phyloP scores from a whole-genome alignment of 2,888 invertebrate species.

The Tethea ocularis region DNA sequence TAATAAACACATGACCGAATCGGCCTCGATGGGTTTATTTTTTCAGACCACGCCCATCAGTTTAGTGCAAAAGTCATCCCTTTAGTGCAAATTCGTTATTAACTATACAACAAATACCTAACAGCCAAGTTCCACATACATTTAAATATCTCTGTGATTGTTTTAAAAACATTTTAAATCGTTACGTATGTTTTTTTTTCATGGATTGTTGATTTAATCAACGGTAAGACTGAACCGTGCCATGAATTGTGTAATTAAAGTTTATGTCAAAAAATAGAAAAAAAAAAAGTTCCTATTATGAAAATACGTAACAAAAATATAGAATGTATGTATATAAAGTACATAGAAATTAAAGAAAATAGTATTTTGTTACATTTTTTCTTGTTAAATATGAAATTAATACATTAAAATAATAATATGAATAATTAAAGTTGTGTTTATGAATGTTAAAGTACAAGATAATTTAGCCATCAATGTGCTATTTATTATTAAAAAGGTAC shows the following conservation, averaged over 20 bases:
- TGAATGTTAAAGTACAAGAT: not conserved
- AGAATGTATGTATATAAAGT: not conserved
- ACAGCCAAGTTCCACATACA: slow-evolving; percentile 17
- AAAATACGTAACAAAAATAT: not conserved
- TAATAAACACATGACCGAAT: no score
- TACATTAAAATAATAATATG: no score
- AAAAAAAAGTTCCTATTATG: not conserved
- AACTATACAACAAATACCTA: not conserved
- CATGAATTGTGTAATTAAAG: slow-evolving; percentile 8
- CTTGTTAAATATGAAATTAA: not conserved
- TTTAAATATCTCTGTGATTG: slow-evolving; percentile 20
- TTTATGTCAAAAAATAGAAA: not conserved
- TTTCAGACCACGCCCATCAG: no score
- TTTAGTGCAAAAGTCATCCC: no score
- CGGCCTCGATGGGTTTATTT: no score
- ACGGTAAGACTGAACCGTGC: slow-evolving; percentile 16
- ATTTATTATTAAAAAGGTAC: not conserved
- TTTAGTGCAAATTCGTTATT: no score
- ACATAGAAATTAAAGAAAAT: not conserved
- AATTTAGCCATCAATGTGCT: not conserved
- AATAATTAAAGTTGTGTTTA: not conserved
- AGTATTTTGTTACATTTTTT: not conserved
- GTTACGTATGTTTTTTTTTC: slow-evolving; percentile 38
- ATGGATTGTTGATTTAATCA: slow-evolving; percentile 21
- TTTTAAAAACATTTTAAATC: slow-evolving; percentile 12